Base-by-base conservation (phyloP, 53 echinoderm and acorn worm species). In the Echinometra lucunter region DNA sequence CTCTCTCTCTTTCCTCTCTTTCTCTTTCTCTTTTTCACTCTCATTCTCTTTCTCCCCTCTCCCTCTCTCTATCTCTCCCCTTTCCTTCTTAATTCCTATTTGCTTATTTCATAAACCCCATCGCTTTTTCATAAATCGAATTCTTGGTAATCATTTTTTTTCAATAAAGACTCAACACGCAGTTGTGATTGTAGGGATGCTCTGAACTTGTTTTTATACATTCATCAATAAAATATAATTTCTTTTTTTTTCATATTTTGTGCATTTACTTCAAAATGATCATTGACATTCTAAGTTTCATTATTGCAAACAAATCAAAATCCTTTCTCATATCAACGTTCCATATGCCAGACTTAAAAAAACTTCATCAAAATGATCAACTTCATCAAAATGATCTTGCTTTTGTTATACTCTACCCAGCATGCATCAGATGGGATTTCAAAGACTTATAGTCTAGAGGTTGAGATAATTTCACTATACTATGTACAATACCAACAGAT, bases 121-220 rank as follows among this genome's bases (percentile, higher is more conserved):
- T 53, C 8, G 0, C 2, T 53, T 53, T 53, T 53, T 13, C 53
- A 9, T 53, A n/a, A n/a, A n/a, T n/a, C n/a, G n/a, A n/a, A n/a
- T n/a, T n/a, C n/a, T n/a, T n/a, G 37, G 74, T 42, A 81, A 44
- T 30, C 42, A 0, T 38, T n/a, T 42, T 21, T 2, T n/a, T 11
- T n/a, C n/a, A 85, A 85, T 47, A 49, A 85, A 85, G 85, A 85
- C 45, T 85, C 53, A 6, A 85, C 85, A 57, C 89, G 56, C 88
- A 7, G 37, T 8, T 35, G 1, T 6, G 23, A 13, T 89, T 93
- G 93, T 75, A 93, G 93, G 80, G 82, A 93, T 28, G 82, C 80
- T 67, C 66, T 81, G 80, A 93, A 57, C 82, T 92, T 93, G 93
- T 82, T 81, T n/a, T 93, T 42, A 89, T 60, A 89, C 60, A 89